Percentiles rank a stretch among this genome's conserved stretches.
These are phyloP conservation scores for Sylvilagus bachmani DNA, from an alignment of 2,113 vertebrate species.

Conservation along the genomic window DNA sequence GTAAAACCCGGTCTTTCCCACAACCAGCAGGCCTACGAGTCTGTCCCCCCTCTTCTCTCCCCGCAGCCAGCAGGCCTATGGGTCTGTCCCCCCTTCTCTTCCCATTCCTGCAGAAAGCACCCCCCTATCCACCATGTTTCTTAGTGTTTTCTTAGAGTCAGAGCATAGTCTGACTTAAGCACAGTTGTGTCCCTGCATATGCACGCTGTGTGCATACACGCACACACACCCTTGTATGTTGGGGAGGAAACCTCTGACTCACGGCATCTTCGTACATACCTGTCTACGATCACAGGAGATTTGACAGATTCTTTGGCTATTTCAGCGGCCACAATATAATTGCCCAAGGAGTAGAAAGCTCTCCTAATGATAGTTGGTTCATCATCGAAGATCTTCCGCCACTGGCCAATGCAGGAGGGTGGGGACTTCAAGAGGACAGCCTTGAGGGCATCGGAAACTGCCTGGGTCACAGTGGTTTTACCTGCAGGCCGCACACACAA, in stretches of 20 bases:
- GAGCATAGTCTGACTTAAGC: background rate
- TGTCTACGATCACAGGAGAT: constrained; percentile 95
- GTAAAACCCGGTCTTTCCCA: background rate
- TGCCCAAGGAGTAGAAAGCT: constrained; percentile 96
- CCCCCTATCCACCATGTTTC: accelerated
- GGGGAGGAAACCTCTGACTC: background rate
- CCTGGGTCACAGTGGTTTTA: constrained; percentile 94
- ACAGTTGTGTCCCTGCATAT: background rate
- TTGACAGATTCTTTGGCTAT: constrained; percentile 88
- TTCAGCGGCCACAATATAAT: constrained; percentile 95
- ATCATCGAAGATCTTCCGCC: constrained; percentile 93
- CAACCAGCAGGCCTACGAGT: accelerated
- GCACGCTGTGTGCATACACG: accelerated
- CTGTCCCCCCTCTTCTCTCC: no score
- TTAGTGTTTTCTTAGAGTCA: background rate
- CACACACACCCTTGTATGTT: accelerated
- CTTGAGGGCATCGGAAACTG: constrained; percentile 89
- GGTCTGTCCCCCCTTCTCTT: no score
- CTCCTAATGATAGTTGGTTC: constrained; percentile 93
- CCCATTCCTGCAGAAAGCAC: background rate
- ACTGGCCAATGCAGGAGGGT: constrained; percentile 91
- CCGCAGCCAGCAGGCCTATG: accelerated
- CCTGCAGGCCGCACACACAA: constrained; percentile 86
- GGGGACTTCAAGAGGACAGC: constrained; percentile 92
- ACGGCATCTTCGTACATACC: constrained; percentile 86